Conservation (phyloP, 2,113 vertebrate species). For the Nesoenas mayeri region DNA sequence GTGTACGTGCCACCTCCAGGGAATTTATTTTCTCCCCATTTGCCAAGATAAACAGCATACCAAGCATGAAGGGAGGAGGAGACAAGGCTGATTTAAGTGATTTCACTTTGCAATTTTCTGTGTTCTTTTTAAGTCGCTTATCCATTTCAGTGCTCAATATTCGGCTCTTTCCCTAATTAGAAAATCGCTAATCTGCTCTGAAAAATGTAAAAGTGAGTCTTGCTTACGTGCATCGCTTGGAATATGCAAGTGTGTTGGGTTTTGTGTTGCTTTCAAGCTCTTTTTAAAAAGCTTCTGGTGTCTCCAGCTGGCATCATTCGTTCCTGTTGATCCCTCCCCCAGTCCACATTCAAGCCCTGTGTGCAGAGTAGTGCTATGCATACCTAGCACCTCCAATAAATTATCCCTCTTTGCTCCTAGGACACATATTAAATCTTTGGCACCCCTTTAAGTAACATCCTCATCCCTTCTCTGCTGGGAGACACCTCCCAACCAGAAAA, state of each 20-base stretch:
- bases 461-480: not conserved
- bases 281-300: conserved; percentile 35
- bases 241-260: conserved; percentile 28
- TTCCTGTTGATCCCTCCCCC: not conserved
- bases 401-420: not conserved
- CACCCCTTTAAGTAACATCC: not conserved
- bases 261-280: conserved; percentile 29
- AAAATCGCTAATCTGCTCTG: conserved; percentile 71
- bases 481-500: not conserved
- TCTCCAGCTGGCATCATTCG: conserved; percentile 37
- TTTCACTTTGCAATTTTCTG: conserved; percentile 64
- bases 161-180: conserved; percentile 68
- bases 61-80: conserved; percentile 46
- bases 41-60: conserved; percentile 63
- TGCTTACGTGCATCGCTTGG: conserved; percentile 59
- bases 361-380: not conserved
- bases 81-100: conserved; percentile 65
- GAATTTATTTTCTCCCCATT: conserved; percentile 56
- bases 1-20: conserved; percentile 15
- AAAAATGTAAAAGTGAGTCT: conserved; percentile 68
- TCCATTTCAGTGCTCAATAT: conserved; percentile 71
- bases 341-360: not conserved
- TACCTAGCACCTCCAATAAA: not conserved
- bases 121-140: conserved; percentile 70
- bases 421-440: not conserved